These are phyloP conservation scores for Taxidea taxus DNA, from an alignment of 2,113 vertebrate species.

Conservation along the genomic window DNA sequence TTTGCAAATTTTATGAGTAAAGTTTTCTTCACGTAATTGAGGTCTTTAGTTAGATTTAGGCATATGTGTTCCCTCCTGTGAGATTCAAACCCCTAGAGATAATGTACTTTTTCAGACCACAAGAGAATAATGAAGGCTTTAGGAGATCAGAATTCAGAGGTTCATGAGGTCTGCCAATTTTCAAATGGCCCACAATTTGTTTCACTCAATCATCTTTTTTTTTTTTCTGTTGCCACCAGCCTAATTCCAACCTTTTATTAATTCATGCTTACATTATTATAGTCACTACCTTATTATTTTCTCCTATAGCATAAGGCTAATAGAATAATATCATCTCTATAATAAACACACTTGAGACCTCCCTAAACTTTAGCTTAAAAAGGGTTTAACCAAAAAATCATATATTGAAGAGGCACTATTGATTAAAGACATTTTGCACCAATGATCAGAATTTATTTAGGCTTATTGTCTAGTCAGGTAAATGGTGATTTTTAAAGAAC, in stretches of 20 bases:
- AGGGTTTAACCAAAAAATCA: not conserved
- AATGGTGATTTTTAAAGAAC: not conserved
- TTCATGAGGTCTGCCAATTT: not conserved
- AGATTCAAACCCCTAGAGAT: not conserved
- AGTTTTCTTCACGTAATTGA: not conserved
- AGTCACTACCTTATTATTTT: not conserved
- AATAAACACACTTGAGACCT: not conserved
- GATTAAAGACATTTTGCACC: not conserved
- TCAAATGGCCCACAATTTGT: not conserved
- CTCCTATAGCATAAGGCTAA: not conserved
- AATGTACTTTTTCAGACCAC: not conserved
- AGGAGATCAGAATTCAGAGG: not conserved
- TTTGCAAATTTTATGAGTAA: not conserved
- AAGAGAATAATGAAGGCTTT: not conserved
- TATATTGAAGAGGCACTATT: not conserved
- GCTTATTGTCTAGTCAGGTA: not conserved
- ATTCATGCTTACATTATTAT: not conserved
- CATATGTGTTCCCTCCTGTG: not conserved
- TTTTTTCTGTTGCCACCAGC: not conserved
- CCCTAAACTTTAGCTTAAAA: not conserved
- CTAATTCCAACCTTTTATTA: not conserved
- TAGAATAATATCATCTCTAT: not conserved
- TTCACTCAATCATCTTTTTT: not conserved
- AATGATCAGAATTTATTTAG: not conserved
- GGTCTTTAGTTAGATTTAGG: not conserved